phyloP scores from a whole-genome alignment of 1,140 invertebrate species.

The Drosophila elegans region DNA sequence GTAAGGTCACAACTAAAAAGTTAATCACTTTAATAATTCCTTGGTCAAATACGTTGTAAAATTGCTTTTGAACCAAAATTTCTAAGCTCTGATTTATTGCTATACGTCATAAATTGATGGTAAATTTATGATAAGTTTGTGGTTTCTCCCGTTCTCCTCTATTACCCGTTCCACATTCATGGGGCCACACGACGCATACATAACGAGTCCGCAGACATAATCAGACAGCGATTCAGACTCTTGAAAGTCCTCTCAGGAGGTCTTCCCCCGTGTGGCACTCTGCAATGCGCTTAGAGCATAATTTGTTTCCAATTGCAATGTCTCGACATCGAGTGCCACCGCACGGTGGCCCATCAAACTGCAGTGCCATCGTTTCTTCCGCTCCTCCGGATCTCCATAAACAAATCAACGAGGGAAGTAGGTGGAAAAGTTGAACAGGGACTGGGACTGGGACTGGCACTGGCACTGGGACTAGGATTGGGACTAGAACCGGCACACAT shows the following conservation, averaged over 20 bases:
- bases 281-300: conserved; percentile 73
- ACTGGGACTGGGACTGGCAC: background rate
- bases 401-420: conserved; percentile 59
- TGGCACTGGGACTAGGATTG: no score
- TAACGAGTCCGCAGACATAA: conserved; percentile 42
- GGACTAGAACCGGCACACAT: conserved; percentile 43
- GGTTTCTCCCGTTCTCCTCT: background rate
- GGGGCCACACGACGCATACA: conserved; percentile 34
- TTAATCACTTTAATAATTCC: no score
- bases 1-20: no score
- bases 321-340: conserved; percentile 34
- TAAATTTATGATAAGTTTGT: background rate
- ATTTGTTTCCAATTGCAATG: conserved; percentile 78
- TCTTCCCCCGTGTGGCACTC: conserved; percentile 1
- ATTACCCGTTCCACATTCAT: background rate
- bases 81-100: no score
- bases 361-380: conserved; percentile 33
- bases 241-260: conserved; percentile 14
- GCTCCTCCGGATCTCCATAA: conserved; percentile 53
- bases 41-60: no score
- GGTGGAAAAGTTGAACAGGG: conserved; percentile 3
- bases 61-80: no score
- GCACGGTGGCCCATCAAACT: conserved; percentile 30
- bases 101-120: no score
- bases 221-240: conserved; percentile 39